phyloP scores from a whole-genome alignment of 2,113 vertebrate species.

The Alaudala cheleensis region DNA sequence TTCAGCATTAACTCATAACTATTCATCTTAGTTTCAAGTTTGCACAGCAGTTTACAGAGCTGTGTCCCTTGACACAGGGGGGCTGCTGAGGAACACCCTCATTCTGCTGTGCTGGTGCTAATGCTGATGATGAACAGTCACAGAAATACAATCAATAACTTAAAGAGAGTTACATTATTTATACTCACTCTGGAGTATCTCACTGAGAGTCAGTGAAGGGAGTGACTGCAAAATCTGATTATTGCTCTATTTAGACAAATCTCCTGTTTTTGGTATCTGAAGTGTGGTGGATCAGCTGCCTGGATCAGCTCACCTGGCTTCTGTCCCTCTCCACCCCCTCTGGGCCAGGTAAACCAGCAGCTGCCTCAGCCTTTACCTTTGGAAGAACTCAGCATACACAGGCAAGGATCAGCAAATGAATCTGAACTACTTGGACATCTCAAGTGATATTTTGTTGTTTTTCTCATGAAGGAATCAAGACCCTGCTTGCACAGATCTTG shows the following conservation, averaged over 20 bases:
- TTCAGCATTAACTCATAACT: not conserved
- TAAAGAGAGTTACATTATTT: not conserved
- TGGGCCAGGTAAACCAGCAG: not conserved
- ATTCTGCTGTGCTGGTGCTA: not conserved
- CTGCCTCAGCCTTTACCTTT: not conserved
- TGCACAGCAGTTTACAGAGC: not conserved
- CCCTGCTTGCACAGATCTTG: not conserved
- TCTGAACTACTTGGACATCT: not conserved
- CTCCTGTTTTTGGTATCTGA: not conserved
- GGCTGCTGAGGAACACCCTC: not conserved
- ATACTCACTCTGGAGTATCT: not conserved
- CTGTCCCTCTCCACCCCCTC: not conserved
- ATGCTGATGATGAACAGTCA: not conserved
- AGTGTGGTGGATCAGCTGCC: not conserved
- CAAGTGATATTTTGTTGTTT: not conserved
- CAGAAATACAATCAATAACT: not conserved
- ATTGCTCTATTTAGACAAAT: not conserved
- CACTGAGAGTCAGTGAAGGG: not conserved
- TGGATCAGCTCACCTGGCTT: not conserved
- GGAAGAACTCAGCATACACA: not conserved
- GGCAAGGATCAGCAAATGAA: accelerated
- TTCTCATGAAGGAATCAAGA: not conserved
- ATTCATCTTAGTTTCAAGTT: conserved; percentile 18
- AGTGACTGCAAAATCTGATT: not conserved
- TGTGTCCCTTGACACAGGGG: not conserved